Evolutionary conservation across 2,797 vertebrate species (phyloP), one percentile per base, ranked within the genome.

Genomic region (Aselliscus stoliczkanus): DNA sequence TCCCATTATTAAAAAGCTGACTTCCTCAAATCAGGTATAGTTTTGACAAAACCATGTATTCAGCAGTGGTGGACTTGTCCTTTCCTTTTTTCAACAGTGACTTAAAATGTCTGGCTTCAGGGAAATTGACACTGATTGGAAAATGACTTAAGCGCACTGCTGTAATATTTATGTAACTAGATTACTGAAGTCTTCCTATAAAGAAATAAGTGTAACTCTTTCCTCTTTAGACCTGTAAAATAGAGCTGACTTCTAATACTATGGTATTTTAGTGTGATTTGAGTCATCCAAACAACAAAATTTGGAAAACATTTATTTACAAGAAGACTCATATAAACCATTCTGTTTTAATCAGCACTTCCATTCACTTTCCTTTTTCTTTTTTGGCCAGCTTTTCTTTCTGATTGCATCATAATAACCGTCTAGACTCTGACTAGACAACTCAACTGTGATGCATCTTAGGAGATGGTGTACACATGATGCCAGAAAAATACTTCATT

Each of bases 381-480:
- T 44, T 89, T 82, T 6, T 79, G 89, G 27, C 42, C 50, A 67
- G 47, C 2, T 84, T 96, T 89, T 65, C 52, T 81, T 92, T 42
- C 89, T 80, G 84, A 94, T 91, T 93, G 14, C 80, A 77, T 88
- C 64, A 80, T 90, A 92, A 93, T 88, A 83, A 84, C 60, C 56
- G 94, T 93, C 94, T 93, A 88, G 90, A 92, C 77, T 90, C 20
- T 62, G 50, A 25, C 31, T 56, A 5, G 75, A 37, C 52, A 56
- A 34, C 88, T 93, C 77, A 84, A 83, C 52, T 85, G n/a, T 80
- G 77, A 97, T 75, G 29, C n/a, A 90, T 90, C 95, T 95, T 84
- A 92, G 75, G 84, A 94, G 60, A 96, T 52, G 81, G 58, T 56
- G 42, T 84, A 93, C 50, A 95, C 92, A 94, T 56, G 73, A 81